Evolutionary conservation across 2,113 vertebrate species (phyloP), one percentile per base, ranked within the genome.

Genomic region (Tragelaphus imberbis): DNA sequence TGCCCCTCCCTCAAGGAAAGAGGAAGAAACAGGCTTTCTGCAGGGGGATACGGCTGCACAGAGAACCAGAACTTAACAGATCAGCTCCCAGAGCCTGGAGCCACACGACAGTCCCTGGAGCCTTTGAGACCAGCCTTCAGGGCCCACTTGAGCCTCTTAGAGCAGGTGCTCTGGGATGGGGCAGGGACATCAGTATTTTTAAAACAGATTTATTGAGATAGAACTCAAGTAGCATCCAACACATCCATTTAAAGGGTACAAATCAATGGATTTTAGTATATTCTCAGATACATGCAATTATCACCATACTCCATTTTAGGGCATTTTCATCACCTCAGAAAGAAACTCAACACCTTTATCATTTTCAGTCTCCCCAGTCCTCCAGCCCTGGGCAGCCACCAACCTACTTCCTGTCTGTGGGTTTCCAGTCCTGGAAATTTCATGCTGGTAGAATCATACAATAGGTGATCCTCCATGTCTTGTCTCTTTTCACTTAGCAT

Each of bases 21-120:
- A 81, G 56, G 90, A 36, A 14, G 44, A 61, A 25, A 61, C 56
- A 36, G 36, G 40, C 9, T 58, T 90, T 44, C 55, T 27, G 44
- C 33, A 13, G 75, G 13, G 17, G 27, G 49, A 12, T 4, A 23
- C 0, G 0, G 2, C 61, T 36, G 13, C 30, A 23, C 59, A 68
- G 61, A n/a, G 47, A 51, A 25, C 85, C 17, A 44, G 30, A 15
- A 49, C 7, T 5, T 30, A 68, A 86, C 27, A 47, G 30, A 16
- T 9, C 30, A 88, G 44, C 7, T 51, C 85, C 59, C 9, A 33
- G 47, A 88, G 36, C 40, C 55, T 44, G 2, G 19, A 58, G 23
- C 14, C 56, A 11, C 3, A 9, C 0, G 2, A 28, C 30, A 25
- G 30, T n/a, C 30, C 44, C 75, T 27, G 9, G 44, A 51, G 23